phyloP scores from a whole-genome alignment of 2,888 invertebrate species.

The Cataglyphis cursor region DNA sequence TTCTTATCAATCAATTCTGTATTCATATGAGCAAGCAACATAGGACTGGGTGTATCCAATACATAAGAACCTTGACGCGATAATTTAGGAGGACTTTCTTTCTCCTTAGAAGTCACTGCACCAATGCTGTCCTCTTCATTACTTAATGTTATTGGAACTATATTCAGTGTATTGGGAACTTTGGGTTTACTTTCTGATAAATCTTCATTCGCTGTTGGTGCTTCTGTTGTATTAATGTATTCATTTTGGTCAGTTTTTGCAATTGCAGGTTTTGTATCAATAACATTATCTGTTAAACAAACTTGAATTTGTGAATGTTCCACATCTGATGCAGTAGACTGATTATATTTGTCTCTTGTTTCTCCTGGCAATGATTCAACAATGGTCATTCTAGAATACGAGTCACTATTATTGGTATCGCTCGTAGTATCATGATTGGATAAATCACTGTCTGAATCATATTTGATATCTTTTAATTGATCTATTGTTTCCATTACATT shows the following conservation, averaged over 20 bases:
- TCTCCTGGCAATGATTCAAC: conserved; percentile 14
- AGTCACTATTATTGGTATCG: conserved; percentile 32
- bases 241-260: conserved; percentile 76
- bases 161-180: conserved; percentile 84
- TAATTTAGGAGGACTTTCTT: conserved; percentile 85
- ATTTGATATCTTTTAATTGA: conserved; percentile 47
- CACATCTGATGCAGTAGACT: conserved; percentile 1
- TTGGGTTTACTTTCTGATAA: conserved; percentile 80
- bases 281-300: conserved; percentile 56
- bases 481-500: conserved; percentile 15
- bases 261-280: conserved; percentile 72
- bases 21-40: conserved; percentile 90
- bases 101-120: conserved; percentile 17
- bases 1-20: conserved; percentile 78
- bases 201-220: conserved; percentile 68
- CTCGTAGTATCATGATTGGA: conserved; percentile 17
- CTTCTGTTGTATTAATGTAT: conserved; percentile 74
- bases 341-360: conserved; percentile 32
- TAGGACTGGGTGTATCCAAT: conserved; percentile 92
- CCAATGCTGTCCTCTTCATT: conserved; percentile 32
- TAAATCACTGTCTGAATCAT: conserved; percentile 42
- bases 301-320: conserved; percentile 58
- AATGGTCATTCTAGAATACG: conserved; percentile 20
- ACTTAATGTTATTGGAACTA: conserved; percentile 82
- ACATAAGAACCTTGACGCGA: conserved; percentile 93